phyloP scores from a whole-genome alignment of 2,113 vertebrate species.

The Rhinichthys klamathensis region DNA sequence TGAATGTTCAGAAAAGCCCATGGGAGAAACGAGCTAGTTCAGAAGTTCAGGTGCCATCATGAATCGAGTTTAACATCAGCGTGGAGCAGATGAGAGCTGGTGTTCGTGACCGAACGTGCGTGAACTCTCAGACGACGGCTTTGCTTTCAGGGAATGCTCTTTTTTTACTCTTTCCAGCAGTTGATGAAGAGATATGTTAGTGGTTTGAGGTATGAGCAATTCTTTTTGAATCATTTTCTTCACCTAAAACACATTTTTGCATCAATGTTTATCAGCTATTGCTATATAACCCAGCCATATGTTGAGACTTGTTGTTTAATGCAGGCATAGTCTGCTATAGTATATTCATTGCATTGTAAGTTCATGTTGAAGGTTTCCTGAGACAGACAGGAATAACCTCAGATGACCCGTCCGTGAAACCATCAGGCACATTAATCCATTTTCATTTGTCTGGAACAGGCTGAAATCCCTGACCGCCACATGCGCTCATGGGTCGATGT shows the following conservation, averaged over 20 bases:
- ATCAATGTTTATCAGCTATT: too few relatives aligned
- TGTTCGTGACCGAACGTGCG: background rate
- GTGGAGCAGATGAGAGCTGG: background rate
- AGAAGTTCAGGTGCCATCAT: slow-evolving; percentile 33
- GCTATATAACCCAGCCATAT: background rate
- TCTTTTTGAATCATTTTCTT: too few relatives aligned
- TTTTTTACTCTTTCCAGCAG: background rate
- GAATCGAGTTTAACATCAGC: slow-evolving; percentile 32
- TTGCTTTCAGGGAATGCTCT: background rate
- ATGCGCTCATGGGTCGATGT: background rate
- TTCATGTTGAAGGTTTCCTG: background rate
- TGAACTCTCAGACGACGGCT: background rate
- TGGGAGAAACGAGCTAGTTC: slow-evolving; percentile 13
- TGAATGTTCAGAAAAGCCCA: slow-evolving; percentile 10
- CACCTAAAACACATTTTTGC: too few relatives aligned
- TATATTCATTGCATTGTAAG: background rate
- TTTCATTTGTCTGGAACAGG: background rate
- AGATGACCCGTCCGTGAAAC: background rate
- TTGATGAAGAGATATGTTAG: background rate
- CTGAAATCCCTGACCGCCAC: background rate
- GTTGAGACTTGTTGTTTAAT: background rate
- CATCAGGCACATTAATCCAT: slow-evolving; percentile 14
- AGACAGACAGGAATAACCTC: background rate
- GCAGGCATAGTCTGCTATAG: background rate
- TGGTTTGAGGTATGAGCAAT: background rate